phyloP scores from a whole-genome alignment of 1,140 invertebrate genomes.

The Theocolax elegans region DNA sequence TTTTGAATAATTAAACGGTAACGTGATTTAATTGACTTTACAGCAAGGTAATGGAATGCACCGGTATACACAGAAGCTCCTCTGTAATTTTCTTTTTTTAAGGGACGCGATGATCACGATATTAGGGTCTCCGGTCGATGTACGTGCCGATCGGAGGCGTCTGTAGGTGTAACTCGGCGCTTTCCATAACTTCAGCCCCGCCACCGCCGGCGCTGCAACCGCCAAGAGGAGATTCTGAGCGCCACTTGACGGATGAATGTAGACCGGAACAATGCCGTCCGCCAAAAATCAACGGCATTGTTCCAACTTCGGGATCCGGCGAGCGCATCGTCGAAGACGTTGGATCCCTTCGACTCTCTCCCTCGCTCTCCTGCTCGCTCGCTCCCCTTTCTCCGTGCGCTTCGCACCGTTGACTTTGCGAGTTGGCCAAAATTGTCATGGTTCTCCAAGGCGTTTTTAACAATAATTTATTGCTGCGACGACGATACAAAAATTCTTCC shows the following conservation, averaged over 20 bases:
- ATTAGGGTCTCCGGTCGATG: too few species aligned
- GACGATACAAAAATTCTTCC: conserved; percentile 34
- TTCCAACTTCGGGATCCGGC: conserved; percentile 60
- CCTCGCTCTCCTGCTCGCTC: background rate
- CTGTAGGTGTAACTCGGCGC: too few species aligned
- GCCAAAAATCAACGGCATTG: conserved; percentile 69
- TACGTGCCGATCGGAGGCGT: too few species aligned
- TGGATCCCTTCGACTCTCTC: background rate
- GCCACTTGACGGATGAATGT: conserved; percentile 66
- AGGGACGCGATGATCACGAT: too few species aligned
- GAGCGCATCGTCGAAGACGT: conserved; percentile 23
- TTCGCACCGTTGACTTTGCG: background rate
- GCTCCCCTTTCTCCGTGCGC: background rate
- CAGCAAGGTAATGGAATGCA: too few species aligned
- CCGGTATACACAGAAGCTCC: too few species aligned
- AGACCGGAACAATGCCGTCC: conserved; percentile 61
- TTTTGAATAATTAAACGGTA: too few species aligned
- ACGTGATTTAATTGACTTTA: too few species aligned
- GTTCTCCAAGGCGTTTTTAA: background rate
- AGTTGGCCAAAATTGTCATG: background rate
- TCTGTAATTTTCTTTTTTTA: too few species aligned
- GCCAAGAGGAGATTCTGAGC: too few species aligned
- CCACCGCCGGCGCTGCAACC: too few species aligned
- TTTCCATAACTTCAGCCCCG: too few species aligned
- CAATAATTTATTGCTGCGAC: conserved; percentile 32